Evolutionary conservation across 2,797 vertebrate species (phyloP).

Genomic region (Chelonia mydas): DNA sequence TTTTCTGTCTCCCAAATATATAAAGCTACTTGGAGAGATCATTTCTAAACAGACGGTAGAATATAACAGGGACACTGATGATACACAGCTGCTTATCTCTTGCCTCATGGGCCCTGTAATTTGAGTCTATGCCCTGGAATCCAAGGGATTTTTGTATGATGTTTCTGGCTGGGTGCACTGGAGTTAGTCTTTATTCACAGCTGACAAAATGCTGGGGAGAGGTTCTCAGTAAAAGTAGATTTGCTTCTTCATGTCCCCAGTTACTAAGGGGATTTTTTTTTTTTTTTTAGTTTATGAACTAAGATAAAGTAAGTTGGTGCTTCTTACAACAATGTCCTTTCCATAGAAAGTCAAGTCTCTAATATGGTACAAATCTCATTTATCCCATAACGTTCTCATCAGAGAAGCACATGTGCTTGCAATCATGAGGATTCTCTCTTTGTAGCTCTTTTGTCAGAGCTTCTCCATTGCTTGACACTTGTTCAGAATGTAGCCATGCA

Average conservation of each 20-base stretch:
- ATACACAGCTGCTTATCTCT: neutral
- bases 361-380: accelerated
- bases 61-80: neutral
- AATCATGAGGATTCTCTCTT: neutral
- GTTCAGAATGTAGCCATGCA: neutral
- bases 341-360: accelerated
- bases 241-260: accelerated
- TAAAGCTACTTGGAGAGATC: accelerated
- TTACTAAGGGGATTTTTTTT: neutral
- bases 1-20: accelerated
- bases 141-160: accelerated
- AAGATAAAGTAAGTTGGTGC: accelerated
- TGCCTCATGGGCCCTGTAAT: accelerated
- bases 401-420: accelerated
- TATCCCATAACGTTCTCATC: too few relatives aligned
- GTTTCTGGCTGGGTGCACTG: accelerated
- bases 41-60: accelerated
- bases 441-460: neutral
- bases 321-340: neutral
- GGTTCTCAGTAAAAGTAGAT: neutral
- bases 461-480: neutral
- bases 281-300: accelerated
- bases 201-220: neutral
- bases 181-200: neutral
- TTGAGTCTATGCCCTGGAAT: neutral